Evolutionary conservation across 2,113 vertebrate species (phyloP).

Genomic region (Scomber japonicus): DNA sequence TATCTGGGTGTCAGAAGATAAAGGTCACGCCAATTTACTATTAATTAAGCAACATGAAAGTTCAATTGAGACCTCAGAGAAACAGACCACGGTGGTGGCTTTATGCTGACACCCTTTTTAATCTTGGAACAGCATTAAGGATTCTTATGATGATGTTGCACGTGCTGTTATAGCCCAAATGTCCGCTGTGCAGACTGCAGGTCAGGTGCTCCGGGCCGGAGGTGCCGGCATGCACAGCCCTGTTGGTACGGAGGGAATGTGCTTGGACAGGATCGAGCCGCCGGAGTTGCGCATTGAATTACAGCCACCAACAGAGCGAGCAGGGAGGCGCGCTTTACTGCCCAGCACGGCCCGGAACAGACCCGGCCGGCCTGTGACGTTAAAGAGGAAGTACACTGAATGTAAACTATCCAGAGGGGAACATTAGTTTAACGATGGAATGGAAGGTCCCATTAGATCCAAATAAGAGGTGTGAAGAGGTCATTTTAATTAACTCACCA

Average conservation of each 20-base stretch:
- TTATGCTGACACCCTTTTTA: not conserved
- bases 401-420: not conserved
- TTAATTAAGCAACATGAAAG: not conserved
- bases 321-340: not conserved
- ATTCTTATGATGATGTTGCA: not conserved
- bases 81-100: not conserved
- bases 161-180: not conserved
- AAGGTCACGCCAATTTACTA: no score
- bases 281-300: conserved; percentile 75
- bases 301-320: conserved; percentile 55
- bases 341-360: conserved; percentile 2
- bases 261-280: conserved; percentile 72
- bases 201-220: conserved; percentile 24
- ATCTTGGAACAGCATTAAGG: not conserved
- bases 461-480: no score
- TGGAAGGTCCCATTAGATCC: not conserved
- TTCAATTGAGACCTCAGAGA: no score
- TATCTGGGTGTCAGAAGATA: no score
- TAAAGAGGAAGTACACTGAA: not conserved
- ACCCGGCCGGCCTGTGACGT: not conserved
- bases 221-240: conserved; percentile 9
- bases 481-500: no score
- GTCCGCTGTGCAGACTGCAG: conserved; percentile 24
- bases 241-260: conserved; percentile 55
- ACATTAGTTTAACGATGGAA: not conserved